These are phyloP conservation scores for Gasteruption jaculator DNA, from an alignment of 2,888 invertebrate species.

Conservation along the genomic window DNA sequence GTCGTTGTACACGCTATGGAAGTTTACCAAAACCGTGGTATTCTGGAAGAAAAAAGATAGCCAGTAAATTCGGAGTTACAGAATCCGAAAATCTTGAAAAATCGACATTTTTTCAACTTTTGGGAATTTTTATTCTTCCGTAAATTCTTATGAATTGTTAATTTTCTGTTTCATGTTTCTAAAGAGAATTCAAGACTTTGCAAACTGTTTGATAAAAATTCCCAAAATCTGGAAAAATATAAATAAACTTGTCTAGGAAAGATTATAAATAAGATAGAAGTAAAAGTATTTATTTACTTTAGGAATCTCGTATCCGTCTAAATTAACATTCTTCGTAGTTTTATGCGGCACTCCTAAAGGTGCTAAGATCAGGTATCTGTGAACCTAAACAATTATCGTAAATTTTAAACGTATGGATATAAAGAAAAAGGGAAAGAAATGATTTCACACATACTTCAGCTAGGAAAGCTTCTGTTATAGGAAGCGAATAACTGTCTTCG, in stretches of 20 bases:
- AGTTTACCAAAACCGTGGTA: constrained; percentile 59
- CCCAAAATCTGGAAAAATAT: too few species aligned
- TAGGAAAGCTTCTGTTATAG: constrained; percentile 42
- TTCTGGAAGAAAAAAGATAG: constrained; percentile 48
- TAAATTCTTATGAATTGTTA: too few species aligned
- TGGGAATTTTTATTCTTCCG: too few species aligned
- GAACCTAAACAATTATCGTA: constrained; percentile 54
- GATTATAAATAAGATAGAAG: too few species aligned
- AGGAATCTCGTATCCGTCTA: constrained; percentile 54
- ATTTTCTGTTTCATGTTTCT: too few species aligned
- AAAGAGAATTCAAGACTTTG: too few species aligned
- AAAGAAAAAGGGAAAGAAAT: too few species aligned
- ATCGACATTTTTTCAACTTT: too few species aligned
- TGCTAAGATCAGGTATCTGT: constrained; percentile 53
- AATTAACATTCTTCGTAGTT: constrained; percentile 46
- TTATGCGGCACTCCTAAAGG: constrained; percentile 58
- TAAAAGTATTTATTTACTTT: constrained; percentile 45
- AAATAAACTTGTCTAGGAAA: neutral
- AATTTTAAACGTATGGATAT: neutral
- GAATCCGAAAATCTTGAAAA: constrained; percentile 16
- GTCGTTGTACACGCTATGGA: constrained; percentile 63
- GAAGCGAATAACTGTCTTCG: constrained; percentile 52
- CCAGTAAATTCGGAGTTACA: neutral
- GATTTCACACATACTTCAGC: too few species aligned
- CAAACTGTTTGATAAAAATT: too few species aligned